Base-by-base conservation (phyloP, 1,140 invertebrate genomes). In the Bombus pascuorum region DNA sequence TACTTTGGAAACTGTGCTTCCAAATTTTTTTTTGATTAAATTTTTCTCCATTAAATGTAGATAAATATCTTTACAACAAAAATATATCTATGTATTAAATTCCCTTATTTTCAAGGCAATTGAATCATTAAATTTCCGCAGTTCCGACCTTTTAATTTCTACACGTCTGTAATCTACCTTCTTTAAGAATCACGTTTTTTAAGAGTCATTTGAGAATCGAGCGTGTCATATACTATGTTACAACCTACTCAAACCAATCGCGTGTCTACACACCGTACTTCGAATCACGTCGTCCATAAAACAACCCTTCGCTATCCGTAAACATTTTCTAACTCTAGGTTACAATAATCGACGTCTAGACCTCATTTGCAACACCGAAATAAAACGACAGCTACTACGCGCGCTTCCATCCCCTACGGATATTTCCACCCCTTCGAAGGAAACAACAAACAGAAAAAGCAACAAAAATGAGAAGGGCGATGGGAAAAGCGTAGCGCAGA, bases 391-490 rank as follows among this genome's bases (percentile, higher is more conserved):
- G 32, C 65, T 13, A 66, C 65, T 15, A 66, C n/a, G 15, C 8
- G n/a, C 65, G 28, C 32, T 0, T 6, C 34, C 25, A 62, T n/a
- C 59, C 59, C 59, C 28, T 62, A n/a, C 59, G 62, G 15, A 77
- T 77, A 77, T 77, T 28, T 77, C 75, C 25, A 42, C 25, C 57
- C 44, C 8, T 6, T 34, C 32, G 18, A 53, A 53, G 44, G 22
- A 34, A 53, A 10, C 3, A 74, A 53, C 47, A 70, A 39, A 77
- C 13, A 59, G 6, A 59, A 76, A 42, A 34, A 74, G 34, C 25
- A 73, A 80, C 42, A 53, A 39, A 86, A 42, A 72, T 22, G 76
- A 37, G 34, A 44, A 13, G 73, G 53, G 44, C 15, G 25, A 28
- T 1, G 34, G 47, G 3, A 44, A 44, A 79, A 39, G 70, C 22